phyloP scores from a whole-genome alignment of 2,113 vertebrate genomes.

The Redunca redunca region DNA sequence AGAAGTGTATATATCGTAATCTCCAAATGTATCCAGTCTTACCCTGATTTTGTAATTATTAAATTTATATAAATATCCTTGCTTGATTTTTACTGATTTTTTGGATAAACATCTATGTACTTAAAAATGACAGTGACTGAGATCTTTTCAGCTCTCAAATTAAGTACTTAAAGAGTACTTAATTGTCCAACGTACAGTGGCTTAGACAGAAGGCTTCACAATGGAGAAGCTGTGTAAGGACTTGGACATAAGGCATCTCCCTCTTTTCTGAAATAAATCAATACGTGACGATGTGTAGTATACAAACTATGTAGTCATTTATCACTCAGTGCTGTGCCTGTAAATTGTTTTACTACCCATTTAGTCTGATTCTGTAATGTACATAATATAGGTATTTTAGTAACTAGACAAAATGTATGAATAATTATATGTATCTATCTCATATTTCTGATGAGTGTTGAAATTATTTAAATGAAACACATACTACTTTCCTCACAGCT shows the following conservation, averaged over 20 bases:
- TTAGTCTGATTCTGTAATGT: neutral
- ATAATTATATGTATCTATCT: neutral
- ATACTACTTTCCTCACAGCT: neutral
- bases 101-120: neutral
- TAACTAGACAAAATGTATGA: neutral
- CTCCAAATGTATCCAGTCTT: neutral
- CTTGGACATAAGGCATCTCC: neutral
- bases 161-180: neutral
- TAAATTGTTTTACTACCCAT: neutral
- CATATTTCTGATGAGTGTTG: neutral
- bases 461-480: neutral
- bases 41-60: neutral
- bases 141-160: neutral
- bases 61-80: neutral
- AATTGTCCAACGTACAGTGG: neutral
- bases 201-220: neutral
- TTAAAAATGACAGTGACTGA: neutral
- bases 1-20: neutral
- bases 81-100: neutral
- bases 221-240: neutral
- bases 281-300: neutral
- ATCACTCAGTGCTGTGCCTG: neutral
- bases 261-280: neutral
- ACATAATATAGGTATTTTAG: neutral
- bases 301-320: neutral